Conservation (phyloP, 2,888 invertebrate species). For the Tetanocera ferruginea region DNA sequence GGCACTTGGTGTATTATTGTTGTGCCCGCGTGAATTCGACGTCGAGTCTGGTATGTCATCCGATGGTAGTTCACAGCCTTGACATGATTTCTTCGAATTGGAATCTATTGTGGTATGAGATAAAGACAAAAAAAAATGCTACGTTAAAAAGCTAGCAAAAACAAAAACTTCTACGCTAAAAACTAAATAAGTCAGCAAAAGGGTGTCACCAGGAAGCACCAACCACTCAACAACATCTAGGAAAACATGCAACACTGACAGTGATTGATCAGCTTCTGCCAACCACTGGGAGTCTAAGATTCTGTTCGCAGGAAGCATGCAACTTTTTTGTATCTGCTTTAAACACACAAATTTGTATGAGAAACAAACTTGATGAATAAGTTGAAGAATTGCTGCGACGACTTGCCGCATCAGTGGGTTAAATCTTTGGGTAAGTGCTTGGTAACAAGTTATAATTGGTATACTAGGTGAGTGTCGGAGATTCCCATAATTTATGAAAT, state of each 20-base stretch:
- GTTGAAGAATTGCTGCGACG: background rate
- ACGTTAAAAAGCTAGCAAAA: constrained; percentile 17
- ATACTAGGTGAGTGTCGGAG: background rate
- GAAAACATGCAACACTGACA: constrained; percentile 51
- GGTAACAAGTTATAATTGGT: background rate
- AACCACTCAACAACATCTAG: constrained; percentile 40
- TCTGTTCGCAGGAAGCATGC: background rate
- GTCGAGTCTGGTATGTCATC: constrained; percentile 80
- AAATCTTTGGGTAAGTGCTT: background rate
- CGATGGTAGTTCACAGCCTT: constrained; percentile 83
- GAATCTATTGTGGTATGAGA: constrained; percentile 64
- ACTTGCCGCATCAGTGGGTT: background rate
- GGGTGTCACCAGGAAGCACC: constrained; percentile 34
- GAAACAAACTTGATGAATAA: background rate
- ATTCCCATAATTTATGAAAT: too few relatives aligned
- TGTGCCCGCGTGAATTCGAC: constrained; percentile 77
- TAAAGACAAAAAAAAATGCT: background rate
- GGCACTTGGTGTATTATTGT: constrained; percentile 86
- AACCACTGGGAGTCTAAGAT: constrained; percentile 20
- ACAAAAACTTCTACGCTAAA: constrained; percentile 6
- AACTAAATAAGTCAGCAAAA: constrained; percentile 47
- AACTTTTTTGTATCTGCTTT: background rate
- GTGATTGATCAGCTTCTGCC: constrained; percentile 64
- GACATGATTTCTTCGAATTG: constrained; percentile 78
- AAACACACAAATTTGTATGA: background rate